Evolutionary conservation across 2,113 vertebrate species (phyloP).

Genomic region (Melozone crissalis): DNA sequence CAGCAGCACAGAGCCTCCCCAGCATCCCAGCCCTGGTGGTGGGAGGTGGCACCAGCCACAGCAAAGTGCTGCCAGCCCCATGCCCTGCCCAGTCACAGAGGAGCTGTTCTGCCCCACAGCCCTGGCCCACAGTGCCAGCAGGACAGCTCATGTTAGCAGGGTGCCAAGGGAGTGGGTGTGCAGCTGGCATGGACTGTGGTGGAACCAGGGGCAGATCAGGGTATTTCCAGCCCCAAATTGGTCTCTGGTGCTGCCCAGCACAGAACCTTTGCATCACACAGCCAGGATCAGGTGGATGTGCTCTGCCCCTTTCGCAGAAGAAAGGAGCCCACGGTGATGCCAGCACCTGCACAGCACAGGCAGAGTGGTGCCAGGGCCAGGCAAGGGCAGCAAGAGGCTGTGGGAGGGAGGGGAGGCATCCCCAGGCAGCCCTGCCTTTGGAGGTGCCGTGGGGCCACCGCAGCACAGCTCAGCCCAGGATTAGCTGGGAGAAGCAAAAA

Average conservation of each 20-base stretch:
- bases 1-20: neutral
- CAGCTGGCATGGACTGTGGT: rapidly evolving
- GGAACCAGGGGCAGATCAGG: rapidly evolving
- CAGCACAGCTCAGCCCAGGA: slow-evolving; percentile 39
- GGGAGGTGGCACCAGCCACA: neutral
- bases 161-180: neutral
- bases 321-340: neutral
- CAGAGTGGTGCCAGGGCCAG: neutral
- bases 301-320: no score
- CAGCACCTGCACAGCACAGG: neutral
- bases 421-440: neutral
- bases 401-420: neutral
- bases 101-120: rapidly evolving
- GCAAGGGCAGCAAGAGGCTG: neutral
- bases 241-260: rapidly evolving
- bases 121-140: neutral
- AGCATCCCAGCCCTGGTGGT: rapidly evolving
- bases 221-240: neutral
- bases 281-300: rapidly evolving
- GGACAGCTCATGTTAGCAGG: neutral
- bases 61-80: rapidly evolving
- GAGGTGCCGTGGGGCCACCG: neutral
- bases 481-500: slow-evolving; percentile 61
- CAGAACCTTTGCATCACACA: neutral
- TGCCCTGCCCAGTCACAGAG: neutral